These are phyloP conservation scores for Apostichopus californicus DNA, from an alignment of 35 echinoderm and acorn worm genomes.

Conservation along the genomic window DNA sequence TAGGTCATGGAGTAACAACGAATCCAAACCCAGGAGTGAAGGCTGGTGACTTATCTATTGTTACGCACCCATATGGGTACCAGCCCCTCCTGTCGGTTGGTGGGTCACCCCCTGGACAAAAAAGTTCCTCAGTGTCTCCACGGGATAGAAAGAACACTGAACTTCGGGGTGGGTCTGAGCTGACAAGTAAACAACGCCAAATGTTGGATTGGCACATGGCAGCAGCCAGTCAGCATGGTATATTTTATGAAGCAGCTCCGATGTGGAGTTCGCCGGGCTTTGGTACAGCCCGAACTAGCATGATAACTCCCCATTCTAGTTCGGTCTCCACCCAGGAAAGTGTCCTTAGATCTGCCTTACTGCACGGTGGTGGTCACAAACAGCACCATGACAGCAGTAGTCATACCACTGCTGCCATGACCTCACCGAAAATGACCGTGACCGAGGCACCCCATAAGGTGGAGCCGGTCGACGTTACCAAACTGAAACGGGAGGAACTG, in stretches of 20 bases:
- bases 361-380: constrained; percentile 36
- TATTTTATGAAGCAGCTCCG: constrained; percentile 26
- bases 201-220: constrained; percentile 55
- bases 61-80: constrained; percentile 50
- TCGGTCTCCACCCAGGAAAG: constrained; percentile 55
- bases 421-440: constrained; percentile 38
- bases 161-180: not conserved
- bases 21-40: constrained; percentile 4
- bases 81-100: constrained; percentile 44
- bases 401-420: constrained; percentile 39
- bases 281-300: constrained; percentile 40
- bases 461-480: constrained; percentile 23
- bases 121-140: constrained; percentile 20
- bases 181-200: constrained; percentile 37
- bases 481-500: constrained; percentile 32
- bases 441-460: constrained; percentile 16
- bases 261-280: constrained; percentile 42
- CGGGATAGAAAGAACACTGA: constrained; percentile 60
- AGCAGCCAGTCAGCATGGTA: constrained; percentile 56
- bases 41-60: constrained; percentile 16
- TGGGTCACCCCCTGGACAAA: constrained; percentile 44
- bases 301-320: constrained; percentile 48
- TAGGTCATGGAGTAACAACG: constrained; percentile 1
- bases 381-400: not conserved
- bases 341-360: constrained; percentile 61